Conservation (phyloP, 2,888 invertebrate species). For the Drepana falcataria region DNA sequence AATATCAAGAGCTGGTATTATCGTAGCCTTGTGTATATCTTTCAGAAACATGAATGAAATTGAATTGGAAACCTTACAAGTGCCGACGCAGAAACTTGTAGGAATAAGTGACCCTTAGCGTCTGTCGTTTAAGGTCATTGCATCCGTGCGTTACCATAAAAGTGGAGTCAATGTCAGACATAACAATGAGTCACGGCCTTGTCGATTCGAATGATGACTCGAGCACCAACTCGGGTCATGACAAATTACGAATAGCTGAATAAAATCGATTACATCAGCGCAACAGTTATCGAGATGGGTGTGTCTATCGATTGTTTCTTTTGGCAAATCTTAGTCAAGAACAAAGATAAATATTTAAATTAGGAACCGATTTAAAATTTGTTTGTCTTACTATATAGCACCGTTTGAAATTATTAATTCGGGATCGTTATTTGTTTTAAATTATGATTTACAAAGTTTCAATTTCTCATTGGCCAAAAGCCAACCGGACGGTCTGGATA, state of each 20-base stretch:
- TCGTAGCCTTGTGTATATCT: too few species aligned
- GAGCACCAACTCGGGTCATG: not conserved
- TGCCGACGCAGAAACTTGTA: constrained; percentile 3
- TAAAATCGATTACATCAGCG: not conserved
- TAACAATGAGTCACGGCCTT: constrained; percentile 3
- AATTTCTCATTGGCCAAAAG: too few species aligned
- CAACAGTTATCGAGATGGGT: not conserved
- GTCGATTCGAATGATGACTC: constrained; percentile 2
- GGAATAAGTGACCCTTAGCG: not conserved
- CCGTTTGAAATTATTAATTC: too few species aligned
- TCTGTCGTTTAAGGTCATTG: constrained; percentile 3
- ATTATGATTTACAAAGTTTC: too few species aligned
- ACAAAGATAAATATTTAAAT: not conserved
- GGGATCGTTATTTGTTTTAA: too few species aligned
- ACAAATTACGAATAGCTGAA: constrained; percentile 7
- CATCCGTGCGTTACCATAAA: constrained; percentile 1
- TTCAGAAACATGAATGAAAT: too few species aligned
- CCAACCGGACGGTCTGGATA: too few species aligned
- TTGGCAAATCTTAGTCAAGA: not conserved
- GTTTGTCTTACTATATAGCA: not conserved
- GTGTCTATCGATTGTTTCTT: not conserved
- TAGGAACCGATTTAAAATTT: not conserved
- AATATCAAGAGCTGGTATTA: too few species aligned
- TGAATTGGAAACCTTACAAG: constrained; percentile 6
- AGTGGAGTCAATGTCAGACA: constrained; percentile 12